phyloP scores from a whole-genome alignment of 2,888 invertebrate genomes.

The Spilosoma lubricipeda region DNA sequence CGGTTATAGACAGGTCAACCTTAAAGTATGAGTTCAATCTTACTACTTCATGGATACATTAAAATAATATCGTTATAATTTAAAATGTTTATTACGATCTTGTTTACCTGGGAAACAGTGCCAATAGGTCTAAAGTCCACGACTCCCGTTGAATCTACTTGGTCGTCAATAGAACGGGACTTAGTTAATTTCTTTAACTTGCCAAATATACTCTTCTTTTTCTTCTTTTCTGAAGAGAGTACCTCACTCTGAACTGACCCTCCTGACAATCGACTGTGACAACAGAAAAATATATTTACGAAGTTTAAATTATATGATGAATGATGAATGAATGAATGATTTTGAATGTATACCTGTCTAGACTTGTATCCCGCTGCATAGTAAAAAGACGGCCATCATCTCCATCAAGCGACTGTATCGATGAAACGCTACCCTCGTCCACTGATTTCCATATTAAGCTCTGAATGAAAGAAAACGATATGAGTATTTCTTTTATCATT shows the following conservation, averaged over 20 bases:
- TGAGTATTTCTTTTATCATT: neutral
- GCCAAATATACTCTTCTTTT: constrained; percentile 93
- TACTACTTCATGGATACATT: neutral
- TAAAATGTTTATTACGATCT: neutral
- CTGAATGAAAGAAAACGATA: constrained; percentile 47
- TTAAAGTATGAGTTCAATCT: neutral
- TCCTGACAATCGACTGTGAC: constrained; percentile 90
- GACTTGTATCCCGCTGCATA: constrained; percentile 90
- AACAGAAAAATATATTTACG: no score
- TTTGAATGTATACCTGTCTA: constrained; percentile 88
- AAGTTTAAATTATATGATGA: no score
- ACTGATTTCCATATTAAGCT: constrained; percentile 93
- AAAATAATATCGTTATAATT: neutral
- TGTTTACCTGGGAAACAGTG: constrained; percentile 81
- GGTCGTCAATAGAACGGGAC: constrained; percentile 93
- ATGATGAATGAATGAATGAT: no score
- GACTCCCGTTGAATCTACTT: constrained; percentile 75
- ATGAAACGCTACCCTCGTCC: constrained; percentile 94
- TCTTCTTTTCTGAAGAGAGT: constrained; percentile 91
- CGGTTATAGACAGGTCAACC: neutral
- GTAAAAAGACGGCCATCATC: constrained; percentile 87
- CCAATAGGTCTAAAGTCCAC: constrained; percentile 82
- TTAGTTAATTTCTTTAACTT: constrained; percentile 95
- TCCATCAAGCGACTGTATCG: constrained; percentile 92
- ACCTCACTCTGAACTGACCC: constrained; percentile 95